Evolutionary conservation across 2,797 vertebrate genomes (phyloP).

Genomic region (Lacerta viridis): DNA sequence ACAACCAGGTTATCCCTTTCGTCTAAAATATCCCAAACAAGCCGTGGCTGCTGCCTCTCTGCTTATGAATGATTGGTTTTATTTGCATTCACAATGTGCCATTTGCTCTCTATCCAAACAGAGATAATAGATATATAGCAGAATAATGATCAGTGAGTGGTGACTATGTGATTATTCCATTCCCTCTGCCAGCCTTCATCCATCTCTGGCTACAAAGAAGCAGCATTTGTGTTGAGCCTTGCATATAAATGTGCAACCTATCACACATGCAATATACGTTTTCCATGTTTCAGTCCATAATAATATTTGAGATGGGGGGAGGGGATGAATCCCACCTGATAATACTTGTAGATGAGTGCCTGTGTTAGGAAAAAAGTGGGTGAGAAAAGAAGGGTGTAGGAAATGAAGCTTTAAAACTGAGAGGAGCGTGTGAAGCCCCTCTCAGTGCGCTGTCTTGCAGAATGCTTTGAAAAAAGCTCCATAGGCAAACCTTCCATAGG

Average conservation of each 20-base stretch:
- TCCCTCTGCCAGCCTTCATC: constrained; percentile 71
- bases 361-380: not conserved
- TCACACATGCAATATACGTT: not conserved
- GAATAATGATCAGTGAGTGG: constrained; percentile 65
- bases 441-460: too few species aligned
- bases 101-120: constrained; percentile 66
- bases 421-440: too few species aligned
- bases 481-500: too few species aligned
- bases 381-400: not conserved
- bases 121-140: constrained; percentile 69
- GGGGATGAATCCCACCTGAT: not conserved
- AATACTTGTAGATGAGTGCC: not conserved
- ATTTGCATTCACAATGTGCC: constrained; percentile 67
- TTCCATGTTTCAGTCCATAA: not conserved
- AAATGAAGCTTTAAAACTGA: not conserved
- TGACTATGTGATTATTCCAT: constrained; percentile 64
- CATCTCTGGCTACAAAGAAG: constrained; percentile 26
- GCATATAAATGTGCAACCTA: not conserved
- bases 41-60: constrained; percentile 49
- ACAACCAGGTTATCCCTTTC: not conserved
- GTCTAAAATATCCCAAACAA: constrained; percentile 58
- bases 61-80: constrained; percentile 66
- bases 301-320: not conserved
- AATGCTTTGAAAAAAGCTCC: too few species aligned
- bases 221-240: not conserved